phyloP scores from a whole-genome alignment of 2,888 invertebrate species.

The Ectemnius lituratus region DNA sequence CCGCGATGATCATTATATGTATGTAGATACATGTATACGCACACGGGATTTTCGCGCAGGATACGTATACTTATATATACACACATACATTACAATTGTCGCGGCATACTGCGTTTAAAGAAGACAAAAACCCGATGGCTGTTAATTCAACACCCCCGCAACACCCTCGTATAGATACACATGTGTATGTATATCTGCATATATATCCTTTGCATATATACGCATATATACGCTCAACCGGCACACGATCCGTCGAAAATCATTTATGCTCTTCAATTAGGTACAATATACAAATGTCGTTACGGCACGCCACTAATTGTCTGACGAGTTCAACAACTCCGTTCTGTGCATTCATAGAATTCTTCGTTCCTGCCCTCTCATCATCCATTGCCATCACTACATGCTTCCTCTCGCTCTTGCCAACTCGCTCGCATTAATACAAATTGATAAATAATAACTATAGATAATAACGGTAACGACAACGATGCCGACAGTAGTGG shows the following conservation, averaged over 20 bases:
- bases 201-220: no score
- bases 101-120: not conserved
- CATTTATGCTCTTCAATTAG: conserved; percentile 18
- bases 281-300: conserved; percentile 57
- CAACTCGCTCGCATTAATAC: conserved; percentile 36
- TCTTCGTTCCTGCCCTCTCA: conserved; percentile 15
- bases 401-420: conserved; percentile 23
- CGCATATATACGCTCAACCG: no score
- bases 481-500: conserved; percentile 37
- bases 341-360: conserved; percentile 23
- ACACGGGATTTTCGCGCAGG: not conserved
- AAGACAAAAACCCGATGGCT: not conserved
- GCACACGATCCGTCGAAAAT: no score
- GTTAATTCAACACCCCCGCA: no score
- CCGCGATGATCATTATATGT: not conserved
- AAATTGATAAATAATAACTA: conserved; percentile 54
- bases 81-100: not conserved
- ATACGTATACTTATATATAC: not conserved
- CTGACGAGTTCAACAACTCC: conserved; percentile 15
- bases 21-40: conserved; percentile 6
- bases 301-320: conserved; percentile 31
- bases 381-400: conserved; percentile 10
- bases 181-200: no score
- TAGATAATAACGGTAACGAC: conserved; percentile 32
- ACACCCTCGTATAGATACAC: no score